Evolutionary conservation across 2,113 vertebrate species (phyloP).

Genomic region (Psephotus haematonotus): DNA sequence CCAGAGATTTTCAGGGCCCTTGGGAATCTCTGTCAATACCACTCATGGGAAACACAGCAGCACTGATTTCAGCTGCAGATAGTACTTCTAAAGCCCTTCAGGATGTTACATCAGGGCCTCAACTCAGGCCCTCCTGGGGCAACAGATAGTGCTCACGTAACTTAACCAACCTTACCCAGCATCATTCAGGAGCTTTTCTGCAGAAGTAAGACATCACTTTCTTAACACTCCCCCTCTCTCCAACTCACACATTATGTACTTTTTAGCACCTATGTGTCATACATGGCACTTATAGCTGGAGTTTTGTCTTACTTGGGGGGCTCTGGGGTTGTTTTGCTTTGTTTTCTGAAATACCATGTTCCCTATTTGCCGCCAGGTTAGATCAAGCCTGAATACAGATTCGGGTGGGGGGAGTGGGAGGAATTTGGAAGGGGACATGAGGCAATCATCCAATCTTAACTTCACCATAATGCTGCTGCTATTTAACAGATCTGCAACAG

Average conservation of each 20-base stretch:
- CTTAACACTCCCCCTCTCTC: neutral
- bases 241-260: neutral
- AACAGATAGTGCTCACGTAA: neutral
- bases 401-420: neutral
- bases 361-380: neutral
- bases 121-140: too few species aligned
- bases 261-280: neutral
- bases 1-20: neutral
- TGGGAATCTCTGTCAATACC: accelerated
- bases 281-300: neutral
- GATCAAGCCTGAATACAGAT: neutral
- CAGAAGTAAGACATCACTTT: neutral
- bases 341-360: neutral
- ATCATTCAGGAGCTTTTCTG: accelerated
- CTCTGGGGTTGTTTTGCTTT: too few species aligned
- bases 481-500: neutral
- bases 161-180: neutral
- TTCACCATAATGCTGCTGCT: neutral
- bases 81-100: neutral
- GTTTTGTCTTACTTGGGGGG: neutral
- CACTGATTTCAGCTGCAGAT: neutral
- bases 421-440: neutral
- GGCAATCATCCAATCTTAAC: neutral
- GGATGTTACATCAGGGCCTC: neutral
- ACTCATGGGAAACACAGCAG: accelerated